Percentiles rank a stretch among this genome's conserved stretches.
phyloP scores from a whole-genome alignment of 2,797 vertebrate species.

The Chaetophractus vellerosus region DNA sequence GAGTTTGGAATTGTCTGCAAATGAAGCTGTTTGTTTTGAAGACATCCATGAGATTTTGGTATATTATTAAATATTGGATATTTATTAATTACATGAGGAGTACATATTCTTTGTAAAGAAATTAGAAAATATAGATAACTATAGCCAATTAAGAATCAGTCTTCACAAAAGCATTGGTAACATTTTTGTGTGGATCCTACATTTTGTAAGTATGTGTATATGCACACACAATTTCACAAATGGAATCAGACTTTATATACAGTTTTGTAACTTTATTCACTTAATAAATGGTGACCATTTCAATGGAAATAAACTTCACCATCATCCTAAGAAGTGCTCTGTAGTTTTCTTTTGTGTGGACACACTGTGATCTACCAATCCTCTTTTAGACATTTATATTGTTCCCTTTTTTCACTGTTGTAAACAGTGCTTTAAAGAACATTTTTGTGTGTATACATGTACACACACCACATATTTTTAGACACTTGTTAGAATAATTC shows the following conservation, averaged over 20 bases:
- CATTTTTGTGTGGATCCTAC: background rate
- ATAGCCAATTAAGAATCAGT: background rate
- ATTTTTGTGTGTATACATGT: background rate
- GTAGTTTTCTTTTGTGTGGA: background rate
- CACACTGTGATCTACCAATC: background rate
- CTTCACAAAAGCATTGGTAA: background rate
- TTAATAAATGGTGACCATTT: background rate
- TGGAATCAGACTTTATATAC: background rate
- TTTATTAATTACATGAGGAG: background rate
- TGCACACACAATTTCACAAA: background rate
- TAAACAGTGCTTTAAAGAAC: background rate
- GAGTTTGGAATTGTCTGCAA: background rate
- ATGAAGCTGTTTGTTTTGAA: background rate
- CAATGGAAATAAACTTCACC: background rate
- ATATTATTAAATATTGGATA: background rate
- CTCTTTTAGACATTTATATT: background rate
- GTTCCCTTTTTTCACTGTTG: background rate
- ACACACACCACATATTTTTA: background rate
- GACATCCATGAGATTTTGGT: background rate
- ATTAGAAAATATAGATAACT: background rate
- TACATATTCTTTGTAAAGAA: background rate
- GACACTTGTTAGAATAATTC: background rate
- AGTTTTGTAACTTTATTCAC: constrained; percentile 17
- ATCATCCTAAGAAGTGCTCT: background rate
- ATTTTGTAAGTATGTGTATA: constrained; percentile 5